Percentiles rank a stretch among this genome's conserved stretches.
These are phyloP conservation scores for Microctenopoma stevenorrisi DNA, from an alignment of 2,797 vertebrate genomes.

Conservation along the genomic window DNA sequence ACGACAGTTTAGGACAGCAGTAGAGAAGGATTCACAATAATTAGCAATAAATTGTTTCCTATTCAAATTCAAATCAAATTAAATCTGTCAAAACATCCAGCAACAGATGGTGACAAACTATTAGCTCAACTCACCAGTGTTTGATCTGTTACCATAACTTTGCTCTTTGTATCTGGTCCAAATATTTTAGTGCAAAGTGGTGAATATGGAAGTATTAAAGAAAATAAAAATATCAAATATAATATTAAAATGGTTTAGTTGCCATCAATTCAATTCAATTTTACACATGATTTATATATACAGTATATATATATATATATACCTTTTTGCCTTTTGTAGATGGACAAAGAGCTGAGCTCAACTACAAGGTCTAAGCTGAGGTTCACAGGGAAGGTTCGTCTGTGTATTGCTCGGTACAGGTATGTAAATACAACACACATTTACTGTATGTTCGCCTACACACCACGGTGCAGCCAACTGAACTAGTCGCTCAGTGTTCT, in stretches of 20 bases:
- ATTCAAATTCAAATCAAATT: background rate
- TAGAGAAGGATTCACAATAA: background rate
- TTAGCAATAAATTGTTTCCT: background rate
- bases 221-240: no score
- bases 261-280: no score
- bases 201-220: no score
- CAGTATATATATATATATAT: no score
- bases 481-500: slow-evolving; percentile 18
- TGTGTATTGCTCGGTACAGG: slow-evolving; percentile 98
- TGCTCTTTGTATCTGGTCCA: background rate
- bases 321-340: slow-evolving; percentile 76
- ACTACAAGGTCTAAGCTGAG: slow-evolving; percentile 90
- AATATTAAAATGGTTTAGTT: background rate
- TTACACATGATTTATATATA: background rate
- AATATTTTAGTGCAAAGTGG: background rate
- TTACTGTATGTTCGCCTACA: background rate
- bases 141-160: background rate
- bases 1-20: background rate
- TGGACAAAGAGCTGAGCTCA: slow-evolving; percentile 93
- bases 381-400: slow-evolving; percentile 94
- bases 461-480: slow-evolving; percentile 1
- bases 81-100: slow-evolving; percentile 1
- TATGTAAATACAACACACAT: slow-evolving; percentile 65
- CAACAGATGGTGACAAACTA: background rate
- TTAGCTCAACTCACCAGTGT: background rate